Evolutionary conservation across 2,113 vertebrate genomes (phyloP), one percentile per base, ranked within the genome.

Genomic region (Onychorhynchus coronatus): DNA sequence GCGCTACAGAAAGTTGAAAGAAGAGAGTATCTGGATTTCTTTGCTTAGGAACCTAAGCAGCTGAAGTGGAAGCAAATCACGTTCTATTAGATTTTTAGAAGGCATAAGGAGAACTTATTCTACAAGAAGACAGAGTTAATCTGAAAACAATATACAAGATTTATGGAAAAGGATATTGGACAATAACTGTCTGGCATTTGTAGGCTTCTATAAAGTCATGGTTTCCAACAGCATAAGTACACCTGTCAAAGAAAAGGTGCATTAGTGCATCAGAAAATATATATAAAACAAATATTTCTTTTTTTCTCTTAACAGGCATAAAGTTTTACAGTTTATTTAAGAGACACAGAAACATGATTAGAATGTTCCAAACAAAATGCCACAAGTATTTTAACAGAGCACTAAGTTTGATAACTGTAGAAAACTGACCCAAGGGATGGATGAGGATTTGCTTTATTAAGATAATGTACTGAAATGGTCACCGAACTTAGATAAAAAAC

Each of bases 141-240:
- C 35, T 61, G 37, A 46, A 86, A 82, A 50, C 21, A 70, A 46
- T 7, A 11, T 2, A 24, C 3, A 52, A 37, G 47, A 53, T 22
- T 33, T 35, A 85, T 24, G 16, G 20, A 5, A 85, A 99, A 99
- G 98, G 99, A 99, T 99, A 99, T 99, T 99, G 99, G 31, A 99
- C 99, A 2, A 99, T 99, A 55, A 99, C 98, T 0, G 99, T 99
- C 97, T 99, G 99, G 95, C 98, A 99, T 97, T 99, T 99, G 97
- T 99, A 99, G 1, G 99, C 99, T 94, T 99, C 99, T 62, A 99
- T 95, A 55, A 99, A 99, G 97, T 99, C 99, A 35, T 99, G 99
- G 94, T 99, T 99, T 39, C 98, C 98, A 91, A 99, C 99, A 0
- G 99, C 99, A 0, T 98, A 99, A 2, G 99, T 99, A 92, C 99